These are phyloP conservation scores for Octodon degus DNA, from an alignment of 2,113 vertebrate species.

Conservation along the genomic window DNA sequence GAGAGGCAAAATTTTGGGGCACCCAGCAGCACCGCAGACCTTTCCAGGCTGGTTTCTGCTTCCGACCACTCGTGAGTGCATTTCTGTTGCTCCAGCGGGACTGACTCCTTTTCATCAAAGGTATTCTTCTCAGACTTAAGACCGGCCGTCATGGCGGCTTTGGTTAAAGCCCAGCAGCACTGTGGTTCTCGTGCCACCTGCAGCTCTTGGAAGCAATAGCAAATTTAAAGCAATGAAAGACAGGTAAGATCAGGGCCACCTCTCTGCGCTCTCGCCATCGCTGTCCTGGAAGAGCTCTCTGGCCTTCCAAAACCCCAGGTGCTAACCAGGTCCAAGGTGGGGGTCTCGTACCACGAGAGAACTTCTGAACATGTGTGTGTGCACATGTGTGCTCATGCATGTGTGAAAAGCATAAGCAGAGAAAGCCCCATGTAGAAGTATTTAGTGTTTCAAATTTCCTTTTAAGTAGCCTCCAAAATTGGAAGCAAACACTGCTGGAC, in stretches of 20 bases:
- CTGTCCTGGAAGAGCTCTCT: conserved; percentile 51
- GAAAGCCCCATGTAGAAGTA: conserved; percentile 25
- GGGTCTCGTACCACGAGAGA: background rate
- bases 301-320: conserved; percentile 17
- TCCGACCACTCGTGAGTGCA: background rate
- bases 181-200: conserved; percentile 55
- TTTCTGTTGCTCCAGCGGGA: background rate
- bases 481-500: conserved; percentile 19
- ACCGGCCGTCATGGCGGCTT: conserved; percentile 53
- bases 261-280: conserved; percentile 6
- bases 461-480: conserved; percentile 53
- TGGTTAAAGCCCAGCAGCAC: conserved; percentile 71
- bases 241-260: conserved; percentile 51
- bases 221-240: conserved; percentile 56
- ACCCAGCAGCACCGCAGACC: background rate
- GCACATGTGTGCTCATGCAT: background rate
- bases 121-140: conserved; percentile 51
- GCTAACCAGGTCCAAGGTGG: conserved; percentile 17
- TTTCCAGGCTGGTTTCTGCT: background rate
- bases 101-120: conserved; percentile 32
- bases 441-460: conserved; percentile 48
- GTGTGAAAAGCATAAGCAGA: conserved; percentile 18
- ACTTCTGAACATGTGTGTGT: conserved; percentile 25
- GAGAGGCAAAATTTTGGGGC: accelerated
- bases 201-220: conserved; percentile 45